Conservation (phyloP, 2,888 invertebrate species). For the Celastrina argiolus region DNA sequence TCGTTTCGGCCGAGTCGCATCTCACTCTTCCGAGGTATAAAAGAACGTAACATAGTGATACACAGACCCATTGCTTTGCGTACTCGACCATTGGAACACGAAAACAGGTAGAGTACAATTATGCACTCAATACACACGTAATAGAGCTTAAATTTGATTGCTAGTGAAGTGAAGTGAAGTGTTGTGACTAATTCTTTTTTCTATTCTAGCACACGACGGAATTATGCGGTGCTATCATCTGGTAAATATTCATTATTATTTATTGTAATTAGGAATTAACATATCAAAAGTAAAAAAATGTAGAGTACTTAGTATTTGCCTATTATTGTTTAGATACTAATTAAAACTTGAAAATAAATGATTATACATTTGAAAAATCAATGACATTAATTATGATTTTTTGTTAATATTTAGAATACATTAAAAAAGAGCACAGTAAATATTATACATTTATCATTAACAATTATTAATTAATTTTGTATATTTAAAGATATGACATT, state of each 20-base stretch:
- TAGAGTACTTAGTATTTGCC: no score
- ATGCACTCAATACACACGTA: constrained; percentile 22
- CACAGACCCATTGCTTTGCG: constrained; percentile 67
- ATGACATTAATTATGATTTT: no score
- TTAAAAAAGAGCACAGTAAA: no score
- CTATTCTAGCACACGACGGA: constrained; percentile 57
- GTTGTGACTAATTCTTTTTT: constrained; percentile 50
- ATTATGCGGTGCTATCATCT: constrained; percentile 65
- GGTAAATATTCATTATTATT: constrained; percentile 46
- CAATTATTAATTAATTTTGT: no score
- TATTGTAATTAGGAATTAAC: background rate
- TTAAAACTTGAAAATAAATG: no score
- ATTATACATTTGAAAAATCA: no score
- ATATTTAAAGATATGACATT: no score
- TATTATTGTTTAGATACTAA: no score
- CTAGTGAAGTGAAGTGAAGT: constrained; percentile 32
- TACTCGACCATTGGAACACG: constrained; percentile 44
- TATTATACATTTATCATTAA: no score
- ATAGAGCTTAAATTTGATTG: constrained; percentile 27
- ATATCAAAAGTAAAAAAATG: no score
- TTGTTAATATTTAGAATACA: no score
- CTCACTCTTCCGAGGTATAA: constrained; percentile 75
- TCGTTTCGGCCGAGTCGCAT: constrained; percentile 64
- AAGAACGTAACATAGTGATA: constrained; percentile 64
- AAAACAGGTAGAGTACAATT: constrained; percentile 38